A percentile compares a stretch with the other conserved stretches of the same genome.
Evolutionary conservation across 92 coral and sea anemone genomes (phyloP).

Genomic region (Paragorgia papillata): DNA sequence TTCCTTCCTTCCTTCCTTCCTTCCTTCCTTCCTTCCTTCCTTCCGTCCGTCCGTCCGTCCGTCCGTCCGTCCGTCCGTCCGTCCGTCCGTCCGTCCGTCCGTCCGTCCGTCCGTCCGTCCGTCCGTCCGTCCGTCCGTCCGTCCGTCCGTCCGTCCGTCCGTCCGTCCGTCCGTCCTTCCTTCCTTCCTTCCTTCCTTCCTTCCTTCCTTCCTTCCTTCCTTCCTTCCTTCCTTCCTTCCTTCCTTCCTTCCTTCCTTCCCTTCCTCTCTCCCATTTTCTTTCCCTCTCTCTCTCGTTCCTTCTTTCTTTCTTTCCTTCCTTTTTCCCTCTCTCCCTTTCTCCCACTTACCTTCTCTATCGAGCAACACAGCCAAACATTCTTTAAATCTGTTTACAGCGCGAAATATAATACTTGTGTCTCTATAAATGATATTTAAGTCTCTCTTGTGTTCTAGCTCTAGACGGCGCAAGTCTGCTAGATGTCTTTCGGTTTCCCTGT

Average conservation of each 20-base stretch:
- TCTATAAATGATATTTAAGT: slow-evolving; percentile 81
- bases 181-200: background rate
- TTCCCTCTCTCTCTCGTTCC: background rate
- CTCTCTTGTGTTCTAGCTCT: slow-evolving; percentile 84
- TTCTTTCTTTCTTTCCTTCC: background rate
- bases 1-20: no score
- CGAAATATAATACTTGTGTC: slow-evolving; percentile 81
- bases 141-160: no score
- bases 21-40: no score
- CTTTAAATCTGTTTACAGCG: slow-evolving; percentile 93
- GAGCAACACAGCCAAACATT: slow-evolving; percentile 73
- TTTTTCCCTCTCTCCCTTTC: background rate
- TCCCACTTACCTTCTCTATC: slow-evolving; percentile 87
- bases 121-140: no score
- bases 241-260: background rate
- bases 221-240: slow-evolving; percentile 7
- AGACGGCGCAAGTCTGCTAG: slow-evolving; percentile 79
- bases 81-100: no score
- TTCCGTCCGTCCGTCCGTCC: no score
- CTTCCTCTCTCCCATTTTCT: background rate
- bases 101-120: no score
- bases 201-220: slow-evolving; percentile 4
- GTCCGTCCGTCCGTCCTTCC: no score
- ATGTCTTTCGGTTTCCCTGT: slow-evolving; percentile 75
- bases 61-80: no score